Evolutionary conservation across 2,888 invertebrate genomes (phyloP), one percentile per base, ranked within the genome.

Genomic region (Chrysolina haemoptera): DNA sequence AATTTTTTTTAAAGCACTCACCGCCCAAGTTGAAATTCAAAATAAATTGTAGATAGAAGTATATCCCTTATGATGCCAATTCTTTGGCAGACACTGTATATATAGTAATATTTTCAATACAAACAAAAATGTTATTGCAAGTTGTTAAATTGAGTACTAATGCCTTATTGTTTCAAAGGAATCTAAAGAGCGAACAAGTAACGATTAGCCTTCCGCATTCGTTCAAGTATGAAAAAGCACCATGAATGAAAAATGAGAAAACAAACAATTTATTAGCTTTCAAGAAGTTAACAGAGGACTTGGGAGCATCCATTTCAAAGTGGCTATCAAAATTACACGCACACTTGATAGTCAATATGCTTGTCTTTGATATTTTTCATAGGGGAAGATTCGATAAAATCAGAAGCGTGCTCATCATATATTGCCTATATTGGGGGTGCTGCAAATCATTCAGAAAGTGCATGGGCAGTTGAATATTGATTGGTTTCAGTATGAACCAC

Each of bases 261-360:
- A 12, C 53, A 53, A 53, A 53, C 20, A 53, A 59, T 59, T 14
- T 10, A 27, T 59, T 59, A 35, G 11, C 59, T 59, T 59, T 59
- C 27, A 59, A 27, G 16, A 18, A 20, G 20, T 35, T n/a, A 27
- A 59, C 27, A 27, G 27, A 59, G 27, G 27, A 27, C 27, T 35
- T 35, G 22, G 27, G 59, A 59, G 59, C 35, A 59, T 59, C 59
- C 27, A 27, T 11, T 22, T 59, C 59, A 14, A 82, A 82, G 80
- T 79, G 80, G 77, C 79, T 81, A 77, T 79, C 68, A 76, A 76
- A 79, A 83, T 83, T 81, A 81, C 79, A 83, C 80, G 82, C 81
- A 76, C 81, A 77, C 81, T 84, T 83, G 82, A 81, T 76, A 80
- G 80, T 84, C 83, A 84, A 84, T 84, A 83, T 80, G 82, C 76